Conservation (phyloP, 2,113 vertebrate genomes). For the Ceratotherium simum region DNA sequence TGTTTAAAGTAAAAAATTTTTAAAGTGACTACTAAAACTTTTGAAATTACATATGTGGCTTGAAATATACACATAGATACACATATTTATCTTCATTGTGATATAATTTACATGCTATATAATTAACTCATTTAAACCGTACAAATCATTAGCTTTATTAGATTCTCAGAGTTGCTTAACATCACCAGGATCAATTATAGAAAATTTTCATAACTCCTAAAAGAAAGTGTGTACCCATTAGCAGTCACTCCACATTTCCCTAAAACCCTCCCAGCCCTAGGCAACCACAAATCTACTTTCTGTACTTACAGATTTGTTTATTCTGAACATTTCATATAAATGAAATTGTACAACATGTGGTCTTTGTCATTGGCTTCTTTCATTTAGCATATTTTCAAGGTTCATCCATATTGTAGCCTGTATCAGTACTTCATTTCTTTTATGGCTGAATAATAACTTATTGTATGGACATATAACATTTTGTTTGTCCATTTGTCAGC, state of each 20-base stretch:
- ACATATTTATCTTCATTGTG: neutral
- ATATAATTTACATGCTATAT: neutral
- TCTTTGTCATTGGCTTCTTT: neutral
- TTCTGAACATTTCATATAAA: neutral
- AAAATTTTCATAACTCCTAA: neutral
- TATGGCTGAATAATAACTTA: neutral
- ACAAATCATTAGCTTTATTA: neutral
- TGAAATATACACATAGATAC: neutral
- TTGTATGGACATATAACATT: neutral
- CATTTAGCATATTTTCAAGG: neutral
- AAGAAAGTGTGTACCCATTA: neutral
- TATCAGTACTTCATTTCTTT: neutral
- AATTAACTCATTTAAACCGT: neutral
- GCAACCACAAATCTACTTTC: neutral
- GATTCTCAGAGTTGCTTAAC: neutral
- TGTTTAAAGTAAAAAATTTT: neutral
- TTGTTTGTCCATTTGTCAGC: neutral
- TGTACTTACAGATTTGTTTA: neutral
- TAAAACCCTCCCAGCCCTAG: neutral
- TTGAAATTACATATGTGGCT: neutral
- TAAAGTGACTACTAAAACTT: neutral
- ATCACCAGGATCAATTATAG: neutral
- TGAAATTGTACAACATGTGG: neutral
- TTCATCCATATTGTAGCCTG: neutral
- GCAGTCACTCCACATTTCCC: neutral